phyloP scores from a whole-genome alignment of 2,113 vertebrate species.

The Sapayoa aenigma region DNA sequence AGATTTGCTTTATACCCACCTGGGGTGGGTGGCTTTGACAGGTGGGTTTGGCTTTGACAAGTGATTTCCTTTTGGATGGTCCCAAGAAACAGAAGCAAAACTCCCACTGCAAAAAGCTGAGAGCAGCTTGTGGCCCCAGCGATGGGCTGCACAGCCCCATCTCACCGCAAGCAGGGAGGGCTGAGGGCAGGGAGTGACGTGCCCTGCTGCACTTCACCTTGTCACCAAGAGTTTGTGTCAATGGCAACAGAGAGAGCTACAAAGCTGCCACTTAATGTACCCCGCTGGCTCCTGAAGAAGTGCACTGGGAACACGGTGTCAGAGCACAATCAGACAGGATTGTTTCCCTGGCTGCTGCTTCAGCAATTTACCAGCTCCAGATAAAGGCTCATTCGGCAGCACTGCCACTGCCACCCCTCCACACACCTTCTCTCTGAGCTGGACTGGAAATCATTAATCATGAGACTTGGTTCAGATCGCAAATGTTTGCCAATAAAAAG shows the following conservation, averaged over 20 bases:
- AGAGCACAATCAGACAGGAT: background rate
- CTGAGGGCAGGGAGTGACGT: background rate
- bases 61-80: background rate
- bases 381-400: background rate
- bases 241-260: background rate
- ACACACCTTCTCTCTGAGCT: background rate
- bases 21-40: background rate
- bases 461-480: background rate
- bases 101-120: fast-evolving
- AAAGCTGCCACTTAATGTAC: background rate
- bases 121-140: background rate
- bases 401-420: background rate
- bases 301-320: background rate
- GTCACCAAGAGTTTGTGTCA: background rate
- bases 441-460: background rate
- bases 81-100: background rate
- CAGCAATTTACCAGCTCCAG: background rate
- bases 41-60: background rate
- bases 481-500: background rate
- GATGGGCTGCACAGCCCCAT: fast-evolving
- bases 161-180: fast-evolving
- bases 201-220: background rate
- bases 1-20: background rate
- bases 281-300: background rate
- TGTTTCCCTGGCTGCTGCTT: background rate